Evolutionary conservation across 2,113 vertebrate genomes (phyloP).

Genomic region (Zosterops lateralis): DNA sequence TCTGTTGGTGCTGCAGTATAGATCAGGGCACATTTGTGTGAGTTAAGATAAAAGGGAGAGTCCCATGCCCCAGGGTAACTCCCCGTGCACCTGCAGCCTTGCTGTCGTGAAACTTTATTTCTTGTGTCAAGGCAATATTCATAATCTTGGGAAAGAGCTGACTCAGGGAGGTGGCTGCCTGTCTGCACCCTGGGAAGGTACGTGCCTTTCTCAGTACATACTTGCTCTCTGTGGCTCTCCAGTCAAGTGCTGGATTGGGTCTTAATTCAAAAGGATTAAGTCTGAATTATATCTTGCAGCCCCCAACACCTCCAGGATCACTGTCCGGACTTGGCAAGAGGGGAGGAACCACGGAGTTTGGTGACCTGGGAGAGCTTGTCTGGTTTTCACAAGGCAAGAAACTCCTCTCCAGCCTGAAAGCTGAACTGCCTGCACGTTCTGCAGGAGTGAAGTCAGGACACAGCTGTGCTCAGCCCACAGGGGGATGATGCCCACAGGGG

Average conservation of each 20-base stretch:
- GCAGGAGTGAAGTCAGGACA: neutral
- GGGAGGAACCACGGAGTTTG: fast-evolving
- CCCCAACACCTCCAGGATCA: neutral
- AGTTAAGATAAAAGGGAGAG: neutral
- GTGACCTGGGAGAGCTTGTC: neutral
- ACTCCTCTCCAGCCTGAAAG: neutral
- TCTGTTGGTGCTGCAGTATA: neutral
- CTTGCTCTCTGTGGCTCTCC: neutral
- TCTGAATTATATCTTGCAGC: neutral
- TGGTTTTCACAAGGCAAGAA: neutral
- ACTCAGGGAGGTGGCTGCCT: neutral
- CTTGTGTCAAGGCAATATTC: neutral
- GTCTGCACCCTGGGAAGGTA: neutral
- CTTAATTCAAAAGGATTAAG: neutral
- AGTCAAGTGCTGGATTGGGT: neutral
- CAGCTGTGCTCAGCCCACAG: neutral
- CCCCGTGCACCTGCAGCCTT: fast-evolving
- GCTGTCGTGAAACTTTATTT: fast-evolving
- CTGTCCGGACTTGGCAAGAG: neutral
- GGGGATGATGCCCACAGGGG: neutral
- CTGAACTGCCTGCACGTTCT: neutral
- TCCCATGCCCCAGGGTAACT: neutral
- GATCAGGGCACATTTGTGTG: neutral
- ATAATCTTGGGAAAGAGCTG: neutral
- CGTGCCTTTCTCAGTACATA: neutral